phyloP scores from a whole-genome alignment of 1,140 invertebrate species.

The Epicauta chinensis region DNA sequence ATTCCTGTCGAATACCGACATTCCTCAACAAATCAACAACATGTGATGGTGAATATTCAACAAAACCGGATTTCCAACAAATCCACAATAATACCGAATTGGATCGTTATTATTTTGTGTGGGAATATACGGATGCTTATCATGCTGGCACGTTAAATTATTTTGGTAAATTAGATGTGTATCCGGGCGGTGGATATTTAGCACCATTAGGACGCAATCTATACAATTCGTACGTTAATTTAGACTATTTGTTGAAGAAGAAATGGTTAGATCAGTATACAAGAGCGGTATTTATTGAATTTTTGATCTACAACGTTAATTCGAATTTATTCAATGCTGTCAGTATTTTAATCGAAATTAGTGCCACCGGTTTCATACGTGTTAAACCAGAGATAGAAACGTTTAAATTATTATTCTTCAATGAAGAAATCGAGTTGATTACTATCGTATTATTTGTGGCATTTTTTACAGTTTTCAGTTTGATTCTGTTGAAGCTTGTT shows the following conservation, averaged over 20 bases:
- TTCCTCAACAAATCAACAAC: not conserved
- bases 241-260: conserved; percentile 23
- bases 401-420: conserved; percentile 9
- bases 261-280: conserved; percentile 25
- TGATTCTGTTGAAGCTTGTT: conserved; percentile 4
- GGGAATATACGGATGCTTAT: conserved; percentile 16
- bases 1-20: not conserved
- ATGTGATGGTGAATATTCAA: conserved; percentile 6
- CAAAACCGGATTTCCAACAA: not conserved
- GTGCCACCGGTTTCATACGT: conserved; percentile 20
- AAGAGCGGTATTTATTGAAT: conserved; percentile 25
- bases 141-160: conserved; percentile 10
- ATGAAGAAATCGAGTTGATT: conserved; percentile 2
- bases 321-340: conserved; percentile 27
- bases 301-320: conserved; percentile 26
- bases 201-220: conserved; percentile 23
- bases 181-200: conserved; percentile 27
- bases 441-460: conserved; percentile 4
- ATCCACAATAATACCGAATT: conserved; percentile 13
- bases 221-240: conserved; percentile 26
- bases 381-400: conserved; percentile 12
- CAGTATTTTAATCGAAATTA: conserved; percentile 20
- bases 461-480: not conserved
- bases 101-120: conserved; percentile 10
- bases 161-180: conserved; percentile 24